Evolutionary conservation across 2,888 invertebrate species (phyloP).

Genomic region (Cheilosia impressa): DNA sequence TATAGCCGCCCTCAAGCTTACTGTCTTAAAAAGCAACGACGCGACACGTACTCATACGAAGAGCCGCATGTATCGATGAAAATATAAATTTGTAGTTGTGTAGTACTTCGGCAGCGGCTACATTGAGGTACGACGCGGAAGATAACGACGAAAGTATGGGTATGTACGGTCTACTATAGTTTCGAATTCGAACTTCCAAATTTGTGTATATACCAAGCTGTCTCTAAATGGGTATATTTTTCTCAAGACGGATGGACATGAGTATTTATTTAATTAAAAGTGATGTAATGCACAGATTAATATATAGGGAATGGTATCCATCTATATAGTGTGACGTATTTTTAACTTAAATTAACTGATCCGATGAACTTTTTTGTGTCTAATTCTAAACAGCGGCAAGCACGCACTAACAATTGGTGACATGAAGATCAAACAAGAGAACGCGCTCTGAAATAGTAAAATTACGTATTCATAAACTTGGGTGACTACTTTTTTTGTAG

Average conservation of each 20-base stretch:
- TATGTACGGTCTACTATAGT: background rate
- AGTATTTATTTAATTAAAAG: background rate
- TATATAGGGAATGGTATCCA: too few species aligned
- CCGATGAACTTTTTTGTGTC: too few species aligned
- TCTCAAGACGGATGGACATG: too few species aligned
- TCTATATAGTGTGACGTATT: background rate
- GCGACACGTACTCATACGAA: background rate
- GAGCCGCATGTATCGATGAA: conserved; percentile 5
- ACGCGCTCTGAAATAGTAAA: background rate
- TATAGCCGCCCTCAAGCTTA: conserved; percentile 28
- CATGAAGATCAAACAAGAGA: background rate
- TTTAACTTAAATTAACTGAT: too few species aligned
- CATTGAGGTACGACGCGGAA: background rate
- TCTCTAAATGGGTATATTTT: too few species aligned
- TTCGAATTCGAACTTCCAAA: background rate
- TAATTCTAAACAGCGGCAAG: too few species aligned
- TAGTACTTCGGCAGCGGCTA: background rate
- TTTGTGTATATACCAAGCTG: too few species aligned
- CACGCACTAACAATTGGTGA: too few species aligned
- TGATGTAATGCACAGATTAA: background rate
- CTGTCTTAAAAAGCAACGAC: conserved; percentile 16
- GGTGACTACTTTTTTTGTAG: background rate
- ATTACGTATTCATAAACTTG: background rate
- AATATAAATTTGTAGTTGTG: background rate
- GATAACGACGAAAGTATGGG: conserved; percentile 2